These are phyloP conservation scores for Echinops telfairi DNA, from an alignment of 2,113 vertebrate species.

Conservation along the genomic window DNA sequence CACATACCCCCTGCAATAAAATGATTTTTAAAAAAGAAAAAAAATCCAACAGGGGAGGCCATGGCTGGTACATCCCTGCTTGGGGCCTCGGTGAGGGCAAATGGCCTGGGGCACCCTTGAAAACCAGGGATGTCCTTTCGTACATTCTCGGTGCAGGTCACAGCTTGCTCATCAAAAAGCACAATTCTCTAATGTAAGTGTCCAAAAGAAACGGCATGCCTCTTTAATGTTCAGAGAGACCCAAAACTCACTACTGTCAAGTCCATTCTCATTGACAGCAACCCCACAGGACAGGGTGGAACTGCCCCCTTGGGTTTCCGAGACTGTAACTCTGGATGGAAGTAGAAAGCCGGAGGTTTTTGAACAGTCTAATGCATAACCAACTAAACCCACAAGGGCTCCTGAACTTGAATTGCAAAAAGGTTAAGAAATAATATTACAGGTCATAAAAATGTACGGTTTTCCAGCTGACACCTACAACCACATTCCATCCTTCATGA, in stretches of 20 bases:
- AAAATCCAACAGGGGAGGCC: background rate
- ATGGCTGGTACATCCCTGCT: too few relatives aligned
- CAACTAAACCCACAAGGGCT: too few relatives aligned
- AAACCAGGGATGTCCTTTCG: background rate
- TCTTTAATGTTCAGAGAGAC: background rate
- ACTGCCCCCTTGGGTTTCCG: too few relatives aligned
- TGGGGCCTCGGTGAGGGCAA: background rate
- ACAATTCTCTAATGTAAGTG: background rate
- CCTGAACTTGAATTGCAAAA: background rate
- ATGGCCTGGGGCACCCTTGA: background rate
- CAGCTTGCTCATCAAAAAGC: background rate
- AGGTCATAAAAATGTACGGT: accelerated
- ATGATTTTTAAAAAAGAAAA: background rate
- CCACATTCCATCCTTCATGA: background rate
- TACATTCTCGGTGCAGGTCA: background rate
- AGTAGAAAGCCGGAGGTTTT: too few relatives aligned
- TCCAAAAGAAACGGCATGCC: background rate
- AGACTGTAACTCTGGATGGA: too few relatives aligned
- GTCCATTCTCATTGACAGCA: too few relatives aligned
- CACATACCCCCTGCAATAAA: too few relatives aligned
- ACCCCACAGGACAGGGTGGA: too few relatives aligned
- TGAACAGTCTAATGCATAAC: too few relatives aligned
- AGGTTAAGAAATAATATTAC: background rate
- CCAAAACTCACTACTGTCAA: too few relatives aligned
- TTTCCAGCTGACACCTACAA: background rate